phyloP scores from a whole-genome alignment of 2,888 invertebrate species.

The Tetrapedia diversipes region DNA sequence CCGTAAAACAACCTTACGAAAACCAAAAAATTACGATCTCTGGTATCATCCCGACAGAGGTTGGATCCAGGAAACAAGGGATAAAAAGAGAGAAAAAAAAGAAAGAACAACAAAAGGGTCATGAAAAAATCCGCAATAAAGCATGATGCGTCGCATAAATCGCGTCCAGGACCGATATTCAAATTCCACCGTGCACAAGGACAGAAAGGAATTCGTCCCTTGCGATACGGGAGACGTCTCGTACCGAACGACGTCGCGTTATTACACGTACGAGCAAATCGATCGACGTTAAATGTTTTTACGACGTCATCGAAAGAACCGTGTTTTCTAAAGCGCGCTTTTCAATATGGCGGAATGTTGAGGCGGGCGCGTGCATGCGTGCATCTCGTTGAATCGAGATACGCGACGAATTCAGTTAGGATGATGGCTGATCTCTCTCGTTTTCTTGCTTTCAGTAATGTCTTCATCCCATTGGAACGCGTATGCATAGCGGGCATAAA shows the following conservation, averaged over 20 bases:
- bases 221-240: no score
- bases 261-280: constrained; percentile 52
- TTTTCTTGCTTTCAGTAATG: constrained; percentile 20
- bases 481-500: constrained; percentile 49
- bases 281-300: constrained; percentile 65
- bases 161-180: constrained; percentile 24
- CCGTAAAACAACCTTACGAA: not conserved
- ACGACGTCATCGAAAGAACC: constrained; percentile 50
- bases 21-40: constrained; percentile 3
- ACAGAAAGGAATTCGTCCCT: constrained; percentile 14
- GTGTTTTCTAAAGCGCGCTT: constrained; percentile 25
- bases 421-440: not conserved
- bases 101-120: not conserved
- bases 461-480: constrained; percentile 45
- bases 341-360: constrained; percentile 17
- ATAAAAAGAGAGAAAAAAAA: fast-evolving
- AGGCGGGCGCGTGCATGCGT: not conserved
- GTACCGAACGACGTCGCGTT: constrained; percentile 18
- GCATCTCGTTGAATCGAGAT: not conserved
- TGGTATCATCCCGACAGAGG: not conserved
- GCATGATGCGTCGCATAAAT: constrained; percentile 8
- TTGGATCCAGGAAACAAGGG: not conserved
- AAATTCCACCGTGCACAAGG: constrained; percentile 14
- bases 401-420: not conserved
- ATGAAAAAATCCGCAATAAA: constrained; percentile 26